Conservation (phyloP, 2,888 invertebrate species). For the Xestia rhomboidea region DNA sequence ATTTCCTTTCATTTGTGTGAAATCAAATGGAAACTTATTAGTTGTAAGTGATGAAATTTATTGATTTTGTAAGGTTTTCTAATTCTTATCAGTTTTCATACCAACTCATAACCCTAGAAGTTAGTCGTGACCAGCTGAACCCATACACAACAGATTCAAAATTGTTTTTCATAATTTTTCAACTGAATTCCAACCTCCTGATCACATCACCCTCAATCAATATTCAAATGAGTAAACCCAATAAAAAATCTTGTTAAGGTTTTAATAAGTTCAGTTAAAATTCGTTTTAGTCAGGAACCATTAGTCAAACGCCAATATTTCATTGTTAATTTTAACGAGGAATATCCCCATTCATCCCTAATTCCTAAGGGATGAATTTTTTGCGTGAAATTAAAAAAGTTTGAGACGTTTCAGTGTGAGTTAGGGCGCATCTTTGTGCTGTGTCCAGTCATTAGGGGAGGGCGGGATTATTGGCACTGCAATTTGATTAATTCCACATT, state of each 20-base stretch:
- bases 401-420: constrained; percentile 66
- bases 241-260: constrained; percentile 51
- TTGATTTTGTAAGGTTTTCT: background rate
- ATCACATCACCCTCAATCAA: constrained; percentile 36
- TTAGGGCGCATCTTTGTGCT: constrained; percentile 68
- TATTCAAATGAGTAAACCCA: constrained; percentile 43
- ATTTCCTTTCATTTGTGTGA: background rate
- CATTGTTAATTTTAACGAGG: constrained; percentile 83
- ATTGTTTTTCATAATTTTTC: background rate
- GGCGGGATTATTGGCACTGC: constrained; percentile 4
- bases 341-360: constrained; percentile 63
- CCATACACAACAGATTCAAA: background rate
- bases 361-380: constrained; percentile 75
- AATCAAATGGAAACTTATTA: constrained; percentile 14
- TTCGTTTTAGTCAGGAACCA: constrained; percentile 69
- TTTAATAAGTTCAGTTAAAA: constrained; percentile 61
- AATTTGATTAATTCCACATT: background rate
- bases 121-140: background rate
- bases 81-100: constrained; percentile 9
- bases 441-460: constrained; percentile 65
- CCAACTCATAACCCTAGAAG: background rate
- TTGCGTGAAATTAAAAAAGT: constrained; percentile 88
- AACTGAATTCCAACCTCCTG: background rate
- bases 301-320: constrained; percentile 82
- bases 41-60: background rate